Evolutionary conservation across 2,888 invertebrate genomes (phyloP), one percentile per base, ranked within the genome.

Genomic region (Ormyrus nitidulus): DNA sequence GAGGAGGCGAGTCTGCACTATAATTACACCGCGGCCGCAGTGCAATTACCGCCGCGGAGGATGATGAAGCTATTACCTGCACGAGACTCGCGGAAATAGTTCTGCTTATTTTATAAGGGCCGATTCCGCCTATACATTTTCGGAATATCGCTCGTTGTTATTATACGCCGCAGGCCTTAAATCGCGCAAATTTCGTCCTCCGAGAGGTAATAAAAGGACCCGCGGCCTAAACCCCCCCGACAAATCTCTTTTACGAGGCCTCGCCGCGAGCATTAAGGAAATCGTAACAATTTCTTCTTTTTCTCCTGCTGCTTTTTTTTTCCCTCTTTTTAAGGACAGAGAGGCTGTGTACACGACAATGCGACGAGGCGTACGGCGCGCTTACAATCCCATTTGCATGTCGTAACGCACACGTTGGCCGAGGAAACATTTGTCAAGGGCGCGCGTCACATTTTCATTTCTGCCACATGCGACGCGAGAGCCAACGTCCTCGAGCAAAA

Each of bases 41-140:
- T 49, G 53, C 70, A 78, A 81, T 81, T 81, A 62, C 81, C 44
- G 68, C 54, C 54, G 10, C 11, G 64, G 6, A 3, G 68, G 72
- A 78, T 78, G 78, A 81, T 81, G 61, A 81, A 81, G 78, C 78
- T 68, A 81, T 81, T 81, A 81, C 44, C 66, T 61, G 77, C 77
- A 77, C 81, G 81, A 77, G 64, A 68, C 61, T 65, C 34, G 9
- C 49, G 34, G 59, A 76, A 72, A 74, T 61, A 68, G 54, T 62
- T 68, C 56, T 66, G 58, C 66, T 72, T 80, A 76, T 76, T 80
- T 75, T 64, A 65, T 71, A 75, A 79, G 53, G 19, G 19, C 19
- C 19, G 19, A 51, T 58, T 65, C 13, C 44, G 11, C 19, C n/a
- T 44, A 19, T 49, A 9, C 3, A 56, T 6, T 64, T 44, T 65